Percentiles rank a stretch among this genome's conserved stretches.
phyloP scores from a whole-genome alignment of 1,140 invertebrate genomes.

The Ganaspis sp. region DNA sequence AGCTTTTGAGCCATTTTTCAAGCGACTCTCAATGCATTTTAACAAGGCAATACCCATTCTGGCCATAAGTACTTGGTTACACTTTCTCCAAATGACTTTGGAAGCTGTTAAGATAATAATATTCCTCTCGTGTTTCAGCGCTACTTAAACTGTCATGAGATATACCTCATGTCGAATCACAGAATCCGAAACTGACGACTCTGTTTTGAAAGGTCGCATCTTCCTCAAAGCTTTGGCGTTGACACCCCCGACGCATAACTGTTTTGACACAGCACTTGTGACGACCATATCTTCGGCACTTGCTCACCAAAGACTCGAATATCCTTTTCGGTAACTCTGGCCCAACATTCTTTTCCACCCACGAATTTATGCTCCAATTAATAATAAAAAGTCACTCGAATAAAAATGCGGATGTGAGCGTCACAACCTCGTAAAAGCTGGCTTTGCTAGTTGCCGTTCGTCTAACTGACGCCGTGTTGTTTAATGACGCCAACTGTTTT shows the following conservation, averaged over 20 bases:
- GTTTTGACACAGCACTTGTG: conserved; percentile 34
- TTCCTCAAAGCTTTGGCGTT: conserved; percentile 16
- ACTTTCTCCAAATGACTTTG: conserved; percentile 22
- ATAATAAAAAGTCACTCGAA: conserved; percentile 41
- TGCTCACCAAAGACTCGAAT: background rate
- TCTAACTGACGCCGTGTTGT: background rate
- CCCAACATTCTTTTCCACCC: background rate
- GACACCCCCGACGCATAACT: conserved; percentile 25
- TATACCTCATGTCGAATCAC: conserved; percentile 25
- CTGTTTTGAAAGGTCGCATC: conserved; percentile 29
- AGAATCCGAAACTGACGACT: conserved; percentile 22
- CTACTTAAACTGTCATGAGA: conserved; percentile 23
- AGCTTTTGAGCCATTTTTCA: background rate
- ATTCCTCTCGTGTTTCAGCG: conserved; percentile 15
- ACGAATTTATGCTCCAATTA: conserved; percentile 7
- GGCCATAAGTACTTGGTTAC: conserved; percentile 1
- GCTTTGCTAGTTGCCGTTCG: background rate
- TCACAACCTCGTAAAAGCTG: conserved; percentile 45
- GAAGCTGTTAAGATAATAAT: conserved; percentile 4
- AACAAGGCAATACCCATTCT: conserved; percentile 3
- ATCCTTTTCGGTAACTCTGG: background rate
- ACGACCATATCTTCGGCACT: conserved; percentile 24
- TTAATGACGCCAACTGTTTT: conserved; percentile 10
- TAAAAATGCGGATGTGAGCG: conserved; percentile 47
- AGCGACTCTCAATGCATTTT: background rate